Evolutionary conservation across 2,113 vertebrate genomes (phyloP).

Genomic region (Hippoglossus stenolepis): DNA sequence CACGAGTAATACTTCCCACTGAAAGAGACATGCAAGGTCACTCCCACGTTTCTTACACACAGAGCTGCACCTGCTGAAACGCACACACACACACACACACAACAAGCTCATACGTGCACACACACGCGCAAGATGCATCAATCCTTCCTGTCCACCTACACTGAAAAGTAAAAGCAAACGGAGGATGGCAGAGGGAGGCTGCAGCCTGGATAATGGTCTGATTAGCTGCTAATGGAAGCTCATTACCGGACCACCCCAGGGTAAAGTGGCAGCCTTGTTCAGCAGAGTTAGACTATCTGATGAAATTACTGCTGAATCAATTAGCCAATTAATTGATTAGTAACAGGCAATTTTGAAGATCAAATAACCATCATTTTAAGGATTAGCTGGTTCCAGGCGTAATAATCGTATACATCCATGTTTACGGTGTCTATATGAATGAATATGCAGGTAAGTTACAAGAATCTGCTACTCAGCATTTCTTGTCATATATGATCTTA

Average conservation of each 20-base stretch:
- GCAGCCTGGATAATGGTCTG: slow-evolving; percentile 53
- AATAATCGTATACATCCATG: background rate
- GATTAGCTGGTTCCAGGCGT: background rate
- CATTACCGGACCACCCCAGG: slow-evolving; percentile 55
- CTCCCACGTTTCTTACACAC: slow-evolving; percentile 14
- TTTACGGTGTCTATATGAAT: background rate
- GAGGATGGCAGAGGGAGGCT: slow-evolving; percentile 10
- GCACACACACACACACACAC: background rate
- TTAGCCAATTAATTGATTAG: slow-evolving; percentile 43
- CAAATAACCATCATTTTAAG: background rate
- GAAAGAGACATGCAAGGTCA: slow-evolving; percentile 9
- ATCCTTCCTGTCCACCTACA: slow-evolving; percentile 46
- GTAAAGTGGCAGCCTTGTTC: slow-evolving; percentile 29
- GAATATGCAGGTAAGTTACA: too few relatives aligned
- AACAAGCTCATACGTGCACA: background rate
- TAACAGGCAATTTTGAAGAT: slow-evolving; percentile 7
- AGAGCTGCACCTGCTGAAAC: slow-evolving; percentile 12
- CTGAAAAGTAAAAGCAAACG: slow-evolving; percentile 33
- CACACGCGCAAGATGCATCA: slow-evolving; percentile 6
- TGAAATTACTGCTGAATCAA: slow-evolving; percentile 48
- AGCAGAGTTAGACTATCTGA: slow-evolving; percentile 27
- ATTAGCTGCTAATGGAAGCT: slow-evolving; percentile 64
- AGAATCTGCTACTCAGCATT: too few relatives aligned
- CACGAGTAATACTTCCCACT: slow-evolving; percentile 46
- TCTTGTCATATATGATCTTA: too few relatives aligned